Base-by-base conservation (phyloP, 2,797 vertebrate genomes). In the Spheniscus humboldti region DNA sequence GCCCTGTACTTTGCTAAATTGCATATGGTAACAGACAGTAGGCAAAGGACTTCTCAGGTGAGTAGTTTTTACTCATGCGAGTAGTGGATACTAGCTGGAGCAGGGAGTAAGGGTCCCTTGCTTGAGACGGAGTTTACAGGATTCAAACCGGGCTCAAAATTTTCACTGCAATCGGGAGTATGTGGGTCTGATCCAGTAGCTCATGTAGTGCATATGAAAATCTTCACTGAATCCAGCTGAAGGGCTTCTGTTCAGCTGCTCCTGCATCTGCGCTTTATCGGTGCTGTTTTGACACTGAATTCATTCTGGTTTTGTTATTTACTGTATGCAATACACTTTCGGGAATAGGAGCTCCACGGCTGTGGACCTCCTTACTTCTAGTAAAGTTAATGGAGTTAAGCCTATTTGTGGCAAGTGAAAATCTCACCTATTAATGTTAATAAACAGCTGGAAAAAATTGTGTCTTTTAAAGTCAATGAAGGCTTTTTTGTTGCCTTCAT, bases 231-330 rank as follows among this genome's bases (percentile, higher is more conserved):
- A 47, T 8, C 18, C 33, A 78, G 31, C 18, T 35, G 73, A 87
- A 52, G 39, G 50, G 18, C 59, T 88, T 79, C 43, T 74, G 14
- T 31, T 86, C 22, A 56, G 39, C 47, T 76, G 47, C 43, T 83
- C 19, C 18, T 64, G 28, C 25, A 9, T 23, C 57, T 80, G 48
- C 2, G 0, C 47, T 15, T 59, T 22, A 17, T 37, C 0, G 0
- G 7, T 25, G 30, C 13, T 62, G 28, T 33, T 80, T 77, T 7
- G 33, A 17, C 31, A 28, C 43, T 7, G 15, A 67, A 56, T 18
- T 7, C 20, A 6, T 16, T 11, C 33, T 14, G 18, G 7, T 41
- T 6, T 13, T 67, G 23, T 10, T 55, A 23, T 45, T 77, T 25
- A 25, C 16, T 5, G 18, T 19, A n/a, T 12, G 19, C 45, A 64